Evolutionary conservation across 2,797 vertebrate genomes (phyloP), one percentile per base, ranked within the genome.

Genomic region (Myotis vivesi): DNA sequence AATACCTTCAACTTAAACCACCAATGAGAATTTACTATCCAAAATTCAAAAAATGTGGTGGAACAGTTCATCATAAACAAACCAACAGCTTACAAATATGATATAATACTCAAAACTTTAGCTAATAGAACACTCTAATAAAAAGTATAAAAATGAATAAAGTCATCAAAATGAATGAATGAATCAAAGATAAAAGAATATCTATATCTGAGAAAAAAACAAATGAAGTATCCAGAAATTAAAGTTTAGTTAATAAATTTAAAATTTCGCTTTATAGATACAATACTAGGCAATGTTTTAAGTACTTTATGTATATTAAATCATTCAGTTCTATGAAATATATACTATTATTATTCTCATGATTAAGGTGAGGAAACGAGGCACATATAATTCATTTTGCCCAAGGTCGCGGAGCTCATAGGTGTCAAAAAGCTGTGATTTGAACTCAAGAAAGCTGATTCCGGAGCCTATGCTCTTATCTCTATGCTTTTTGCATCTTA

Each of bases 231-330:
- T 75, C 57, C 7, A 87, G 33, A 86, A 89, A 75, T 64, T 89
- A 91, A 93, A 93, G 23, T 85, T 84, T 79, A 59, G 22, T 82
- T 44, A 81, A 33, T 93, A 15, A 73, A 80, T 94, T 72, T 22
- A 72, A 76, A 86, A 66, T 44, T 33, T 72, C 38, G 73, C 5
- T 41, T 57, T 76, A 38, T 55, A 81, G 33, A 10, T 85, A 82
- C 0, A 86, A 17, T 88, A 38, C 12, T 28, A 85, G 41, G 3
- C 64, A 79, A 6, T 87, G 2, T 64, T 71, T 79, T 66, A 84
- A 81, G 15, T 28, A 62, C 17, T 44, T 81, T 53, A 62, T n/a
- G 22, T 83, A 13, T n/a, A 72, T n/a, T 73, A 87, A 87, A 33
- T 93, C 33, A 77, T 62, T 84, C 55, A 79, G 41, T 84, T 92